Percentiles rank a stretch among this genome's conserved stretches.
Conservation (phyloP, 1,140 invertebrate genomes). For the Neelides sp. region DNA sequence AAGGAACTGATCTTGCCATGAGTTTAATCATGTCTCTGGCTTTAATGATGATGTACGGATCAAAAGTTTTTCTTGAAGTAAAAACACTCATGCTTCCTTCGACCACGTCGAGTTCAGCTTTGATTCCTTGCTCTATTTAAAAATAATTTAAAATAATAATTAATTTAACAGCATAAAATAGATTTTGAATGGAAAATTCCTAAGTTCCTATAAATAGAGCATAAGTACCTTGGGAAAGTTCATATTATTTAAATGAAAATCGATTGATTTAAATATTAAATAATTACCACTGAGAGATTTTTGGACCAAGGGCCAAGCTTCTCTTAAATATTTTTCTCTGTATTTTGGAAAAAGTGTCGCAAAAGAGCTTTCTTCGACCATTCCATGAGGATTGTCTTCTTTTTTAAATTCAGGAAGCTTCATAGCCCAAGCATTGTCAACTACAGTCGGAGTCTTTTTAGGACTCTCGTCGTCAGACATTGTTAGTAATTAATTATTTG, state of each 20-base stretch:
- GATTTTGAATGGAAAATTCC: too few species aligned
- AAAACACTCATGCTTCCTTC: conserved; percentile 91
- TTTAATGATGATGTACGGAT: conserved; percentile 95
- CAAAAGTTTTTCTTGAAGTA: conserved; percentile 96
- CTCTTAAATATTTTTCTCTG: conserved; percentile 86
- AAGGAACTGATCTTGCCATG: conserved; percentile 87
- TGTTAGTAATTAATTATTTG: too few species aligned
- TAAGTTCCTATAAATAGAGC: too few species aligned
- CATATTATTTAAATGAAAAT: too few species aligned
- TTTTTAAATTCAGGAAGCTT: conserved; percentile 81
- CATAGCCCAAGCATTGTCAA: conserved; percentile 75
- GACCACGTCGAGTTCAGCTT: conserved; percentile 83
- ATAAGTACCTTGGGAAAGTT: too few species aligned
- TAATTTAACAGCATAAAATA: conserved; percentile 5
- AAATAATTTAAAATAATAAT: not conserved
- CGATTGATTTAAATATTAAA: conserved; percentile 5
- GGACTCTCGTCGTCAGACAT: conserved; percentile 12
- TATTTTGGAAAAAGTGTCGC: conserved; percentile 78
- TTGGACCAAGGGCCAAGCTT: conserved; percentile 90
- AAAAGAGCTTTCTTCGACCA: conserved; percentile 64
- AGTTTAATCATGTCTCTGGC: conserved; percentile 92
- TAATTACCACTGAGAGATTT: conserved; percentile 49
- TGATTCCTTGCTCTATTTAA: conserved; percentile 54
- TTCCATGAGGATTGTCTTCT: conserved; percentile 78
- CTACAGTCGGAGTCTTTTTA: conserved; percentile 35